A percentile compares a stretch with the other conserved stretches of the same genome.
phyloP scores from a whole-genome alignment of 2,888 invertebrate species.

The Euspilapteryx auroguttella region DNA sequence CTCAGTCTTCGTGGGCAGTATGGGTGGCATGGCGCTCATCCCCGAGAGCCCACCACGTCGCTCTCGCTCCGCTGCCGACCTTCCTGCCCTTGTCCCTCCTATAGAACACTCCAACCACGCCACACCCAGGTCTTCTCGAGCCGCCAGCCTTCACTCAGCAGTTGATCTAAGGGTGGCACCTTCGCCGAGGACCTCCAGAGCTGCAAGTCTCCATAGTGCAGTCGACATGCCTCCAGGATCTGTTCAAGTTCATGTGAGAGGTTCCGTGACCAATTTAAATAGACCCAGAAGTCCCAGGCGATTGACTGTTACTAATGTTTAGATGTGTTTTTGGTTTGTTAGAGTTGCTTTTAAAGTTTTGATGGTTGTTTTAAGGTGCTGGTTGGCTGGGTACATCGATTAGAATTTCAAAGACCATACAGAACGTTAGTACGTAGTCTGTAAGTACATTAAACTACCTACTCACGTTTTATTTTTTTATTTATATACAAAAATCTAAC shows the following conservation, averaged over 20 bases:
- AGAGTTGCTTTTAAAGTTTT: too few relatives aligned
- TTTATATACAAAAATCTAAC: too few relatives aligned
- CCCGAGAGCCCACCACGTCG: slow-evolving; percentile 73
- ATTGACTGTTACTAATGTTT: slow-evolving; percentile 21
- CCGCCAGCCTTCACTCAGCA: slow-evolving; percentile 45
- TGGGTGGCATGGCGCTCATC: slow-evolving; percentile 66
- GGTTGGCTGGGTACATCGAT: too few relatives aligned
- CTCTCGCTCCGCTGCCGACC: slow-evolving; percentile 81
- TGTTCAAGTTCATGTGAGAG: slow-evolving; percentile 43
- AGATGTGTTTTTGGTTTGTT: too few relatives aligned
- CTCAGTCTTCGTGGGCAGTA: slow-evolving; percentile 82
- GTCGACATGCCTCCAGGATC: slow-evolving; percentile 36
- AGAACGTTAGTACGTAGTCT: too few relatives aligned
- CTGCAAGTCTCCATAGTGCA: slow-evolving; percentile 40
- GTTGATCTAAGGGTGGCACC: slow-evolving; percentile 36
- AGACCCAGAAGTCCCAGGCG: slow-evolving; percentile 41
- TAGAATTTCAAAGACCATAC: too few relatives aligned
- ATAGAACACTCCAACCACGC: slow-evolving; percentile 33
- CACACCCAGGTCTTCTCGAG: slow-evolving; percentile 39
- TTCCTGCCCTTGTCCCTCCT: slow-evolving; percentile 70
- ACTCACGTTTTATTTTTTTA: too few relatives aligned
- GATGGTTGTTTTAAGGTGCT: too few relatives aligned
- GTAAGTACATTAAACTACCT: too few relatives aligned
- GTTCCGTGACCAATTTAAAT: slow-evolving; percentile 32
- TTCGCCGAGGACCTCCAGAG: slow-evolving; percentile 29